Evolutionary conservation across 1,140 invertebrate genomes (phyloP).

Genomic region (Drosophila sechellia): DNA sequence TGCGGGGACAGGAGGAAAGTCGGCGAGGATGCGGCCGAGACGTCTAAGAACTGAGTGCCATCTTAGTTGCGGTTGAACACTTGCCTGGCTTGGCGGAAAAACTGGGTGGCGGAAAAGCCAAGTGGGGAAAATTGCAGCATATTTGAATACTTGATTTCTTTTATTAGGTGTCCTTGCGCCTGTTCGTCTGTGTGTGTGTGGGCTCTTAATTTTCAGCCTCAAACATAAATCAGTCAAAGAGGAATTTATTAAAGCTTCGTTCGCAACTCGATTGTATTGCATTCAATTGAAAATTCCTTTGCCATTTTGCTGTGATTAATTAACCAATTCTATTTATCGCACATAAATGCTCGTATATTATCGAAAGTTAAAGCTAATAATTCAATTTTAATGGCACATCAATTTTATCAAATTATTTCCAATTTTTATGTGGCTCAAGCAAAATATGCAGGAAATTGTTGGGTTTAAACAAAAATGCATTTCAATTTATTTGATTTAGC

Average conservation of each 20-base stretch:
- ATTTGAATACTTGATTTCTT: constrained; percentile 75
- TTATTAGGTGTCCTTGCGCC: constrained; percentile 30
- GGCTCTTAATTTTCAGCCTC: constrained; percentile 6
- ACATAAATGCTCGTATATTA: constrained; percentile 5
- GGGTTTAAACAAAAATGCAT: not conserved
- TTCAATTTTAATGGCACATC: constrained; percentile 2
- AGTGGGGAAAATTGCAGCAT: constrained; percentile 41
- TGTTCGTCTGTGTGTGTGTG: not conserved
- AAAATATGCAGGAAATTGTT: not conserved
- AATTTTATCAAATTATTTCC: not conserved
- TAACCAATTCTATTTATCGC: constrained; percentile 10
- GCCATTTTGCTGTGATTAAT: constrained; percentile 2
- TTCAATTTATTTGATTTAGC: not conserved
- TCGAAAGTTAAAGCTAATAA: not conserved
- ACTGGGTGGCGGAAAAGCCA: not conserved
- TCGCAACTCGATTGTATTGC: constrained; percentile 6
- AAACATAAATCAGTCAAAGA: constrained; percentile 21
- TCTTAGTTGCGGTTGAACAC: constrained; percentile 76
- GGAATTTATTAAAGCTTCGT: constrained; percentile 1
- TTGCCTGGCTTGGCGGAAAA: constrained; percentile 47
- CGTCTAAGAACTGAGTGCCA: constrained; percentile 43
- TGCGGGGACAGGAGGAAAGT: constrained; percentile 19
- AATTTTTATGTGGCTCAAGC: not conserved
- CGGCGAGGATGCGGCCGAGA: constrained; percentile 2
- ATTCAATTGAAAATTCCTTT: constrained; percentile 28